These are phyloP conservation scores for Digitonthophagus gazella DNA, from an alignment of 2,888 invertebrate species.

Conservation along the genomic window DNA sequence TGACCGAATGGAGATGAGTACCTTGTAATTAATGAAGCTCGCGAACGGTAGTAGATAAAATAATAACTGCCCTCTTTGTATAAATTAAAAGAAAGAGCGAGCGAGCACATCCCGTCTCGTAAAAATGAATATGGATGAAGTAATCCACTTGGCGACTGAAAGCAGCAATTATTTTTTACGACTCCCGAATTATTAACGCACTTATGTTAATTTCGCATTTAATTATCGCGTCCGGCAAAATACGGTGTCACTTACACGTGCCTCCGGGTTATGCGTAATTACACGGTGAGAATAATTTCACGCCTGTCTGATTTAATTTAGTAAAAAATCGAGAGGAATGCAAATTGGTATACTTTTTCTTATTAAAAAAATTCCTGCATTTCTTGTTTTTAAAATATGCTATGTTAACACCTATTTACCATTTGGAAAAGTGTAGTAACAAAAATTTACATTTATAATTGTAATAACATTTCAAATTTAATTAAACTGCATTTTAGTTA, in stretches of 20 bases:
- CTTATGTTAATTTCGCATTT: neutral
- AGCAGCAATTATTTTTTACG: neutral
- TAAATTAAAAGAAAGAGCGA: neutral
- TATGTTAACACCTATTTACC: neutral
- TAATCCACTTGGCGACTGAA: conserved; percentile 4
- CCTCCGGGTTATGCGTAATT: neutral
- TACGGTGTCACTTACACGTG: neutral
- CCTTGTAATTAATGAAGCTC: conserved; percentile 10
- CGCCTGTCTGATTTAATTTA: neutral
- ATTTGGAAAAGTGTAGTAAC: no score
- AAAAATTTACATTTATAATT: no score
- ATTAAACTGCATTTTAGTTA: no score
- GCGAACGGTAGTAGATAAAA: conserved; percentile 11
- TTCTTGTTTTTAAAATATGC: neutral
- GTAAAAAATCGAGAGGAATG: neutral
- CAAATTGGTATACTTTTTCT: neutral
- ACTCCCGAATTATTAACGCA: neutral
- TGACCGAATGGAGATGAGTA: conserved; percentile 5
- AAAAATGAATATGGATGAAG: conserved; percentile 7
- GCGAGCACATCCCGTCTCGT: neutral
- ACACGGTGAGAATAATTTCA: neutral
- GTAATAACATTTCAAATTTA: no score
- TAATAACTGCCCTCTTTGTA: conserved; percentile 15
- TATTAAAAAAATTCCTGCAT: neutral
- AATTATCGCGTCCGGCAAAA: neutral